Conservation (phyloP, 2,113 vertebrate genomes). For the Psittacula cyanocephala region DNA sequence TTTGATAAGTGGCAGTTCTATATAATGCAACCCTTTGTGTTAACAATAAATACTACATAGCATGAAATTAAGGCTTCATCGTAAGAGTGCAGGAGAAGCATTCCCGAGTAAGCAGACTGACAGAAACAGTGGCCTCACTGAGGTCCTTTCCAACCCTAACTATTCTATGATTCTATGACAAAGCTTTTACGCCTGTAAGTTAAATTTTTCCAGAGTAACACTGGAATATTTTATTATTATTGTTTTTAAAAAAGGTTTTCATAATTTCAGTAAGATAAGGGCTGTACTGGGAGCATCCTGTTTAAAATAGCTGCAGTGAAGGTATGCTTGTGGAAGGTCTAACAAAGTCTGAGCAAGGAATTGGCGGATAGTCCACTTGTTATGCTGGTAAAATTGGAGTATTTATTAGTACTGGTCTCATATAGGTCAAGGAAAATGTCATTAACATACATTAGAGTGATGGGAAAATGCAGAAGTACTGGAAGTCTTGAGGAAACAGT, state of each 20-base stretch:
- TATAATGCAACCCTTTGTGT: not conserved
- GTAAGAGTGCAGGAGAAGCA: not conserved
- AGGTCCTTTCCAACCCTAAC: not conserved
- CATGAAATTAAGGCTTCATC: not conserved
- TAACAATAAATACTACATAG: not conserved
- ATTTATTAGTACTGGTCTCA: not conserved
- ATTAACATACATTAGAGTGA: not conserved
- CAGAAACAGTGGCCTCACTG: not conserved
- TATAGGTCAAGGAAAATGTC: not conserved
- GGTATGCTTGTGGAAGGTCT: not conserved
- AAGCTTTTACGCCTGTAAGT: not conserved
- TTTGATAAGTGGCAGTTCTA: not conserved
- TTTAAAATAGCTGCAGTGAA: not conserved
- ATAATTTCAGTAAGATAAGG: not conserved
- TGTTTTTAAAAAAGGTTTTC: not conserved
- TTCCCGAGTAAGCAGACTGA: not conserved
- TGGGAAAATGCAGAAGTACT: not conserved
- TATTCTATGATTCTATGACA: not conserved
- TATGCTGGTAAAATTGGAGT: not conserved
- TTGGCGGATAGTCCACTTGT: not conserved
- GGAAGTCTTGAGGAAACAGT: not conserved
- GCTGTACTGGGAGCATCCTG: not conserved
- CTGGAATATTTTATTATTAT: not conserved
- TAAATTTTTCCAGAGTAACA: not conserved
- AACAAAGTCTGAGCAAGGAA: not conserved